Base-by-base conservation (phyloP, 1,140 invertebrate species). In the Scaptomyza hsui region DNA sequence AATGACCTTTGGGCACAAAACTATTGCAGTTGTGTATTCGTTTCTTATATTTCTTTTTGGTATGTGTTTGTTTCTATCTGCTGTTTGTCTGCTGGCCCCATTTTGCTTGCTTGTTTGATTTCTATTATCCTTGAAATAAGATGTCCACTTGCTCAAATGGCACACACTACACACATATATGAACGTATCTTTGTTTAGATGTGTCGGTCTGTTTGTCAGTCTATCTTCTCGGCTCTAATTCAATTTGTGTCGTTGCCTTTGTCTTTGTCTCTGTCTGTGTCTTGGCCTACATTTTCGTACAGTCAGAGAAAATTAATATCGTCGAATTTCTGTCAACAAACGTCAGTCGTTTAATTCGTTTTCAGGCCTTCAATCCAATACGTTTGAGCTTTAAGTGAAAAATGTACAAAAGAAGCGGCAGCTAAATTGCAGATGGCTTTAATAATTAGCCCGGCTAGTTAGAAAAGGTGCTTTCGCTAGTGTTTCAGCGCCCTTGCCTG, bases 71-170 rank as follows among this genome's bases (percentile, higher is more conserved):
- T 49, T 19, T 67, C 13, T 48, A 47, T 47, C 26, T 41, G 19
- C 35, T 61, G 26, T 45, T 41, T 60, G 47, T 26, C 24, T 37
- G 55, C 26, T 59, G 57, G 42, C 52, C 53, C 49, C 72, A 67
- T 85, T 85, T 85, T 76, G 72, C 63, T 79, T 68, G 68, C 55
- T 67, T 73, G 63, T 79, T 85, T 76, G 75, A 79, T 76, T 79
- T 83, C 59, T 76, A 65, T 79, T 76, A 83, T 85, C 62, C 72
- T 83, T 80, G 72, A 73, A 86, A 70, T 64, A 63, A 51, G 80
- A 64, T 85, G 72, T 85, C 49, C 72, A 75, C 57, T 59, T 44
- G 79, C 56, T 16, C 63, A 53, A 70, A 80, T 62, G n/a, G 12
- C 0, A n/a, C 12, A 37, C 32, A 37, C 32, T 4, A 29, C 7